These are phyloP conservation scores for Panthera tigris DNA, from an alignment of 2,113 vertebrate genomes.

Conservation along the genomic window DNA sequence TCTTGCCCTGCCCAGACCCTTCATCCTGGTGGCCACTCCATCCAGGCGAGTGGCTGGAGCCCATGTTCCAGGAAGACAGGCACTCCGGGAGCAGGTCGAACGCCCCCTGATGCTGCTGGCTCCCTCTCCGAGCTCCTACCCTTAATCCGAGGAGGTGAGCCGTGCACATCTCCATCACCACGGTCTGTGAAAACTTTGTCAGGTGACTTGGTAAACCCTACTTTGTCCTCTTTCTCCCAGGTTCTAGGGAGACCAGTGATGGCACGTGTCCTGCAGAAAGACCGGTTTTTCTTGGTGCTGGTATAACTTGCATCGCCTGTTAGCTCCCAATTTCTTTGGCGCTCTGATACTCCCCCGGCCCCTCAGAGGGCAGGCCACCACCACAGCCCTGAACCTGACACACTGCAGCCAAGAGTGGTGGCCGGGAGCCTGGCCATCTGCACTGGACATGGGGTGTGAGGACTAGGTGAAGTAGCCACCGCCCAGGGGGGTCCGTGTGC, in stretches of 20 bases:
- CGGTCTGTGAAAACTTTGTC: neutral
- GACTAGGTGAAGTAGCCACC: neutral
- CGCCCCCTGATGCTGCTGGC: neutral
- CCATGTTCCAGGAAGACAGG: neutral
- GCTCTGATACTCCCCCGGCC: neutral
- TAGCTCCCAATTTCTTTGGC: neutral
- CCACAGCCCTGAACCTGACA: neutral
- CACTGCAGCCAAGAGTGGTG: fast-evolving
- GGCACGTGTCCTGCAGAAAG: neutral
- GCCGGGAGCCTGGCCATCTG: neutral
- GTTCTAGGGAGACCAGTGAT: neutral
- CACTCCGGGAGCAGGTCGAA: neutral
- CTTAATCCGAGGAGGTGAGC: neutral
- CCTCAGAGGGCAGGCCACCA: neutral
- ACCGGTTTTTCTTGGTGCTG: neutral
- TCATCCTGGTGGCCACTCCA: fast-evolving
- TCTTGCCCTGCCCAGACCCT: neutral
- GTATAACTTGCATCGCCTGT: neutral
- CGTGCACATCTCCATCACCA: fast-evolving
- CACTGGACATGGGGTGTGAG: neutral
- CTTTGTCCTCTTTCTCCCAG: neutral
- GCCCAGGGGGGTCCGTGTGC: fast-evolving
- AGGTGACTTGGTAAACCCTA: neutral
- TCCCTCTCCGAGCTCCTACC: neutral
- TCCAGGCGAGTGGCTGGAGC: neutral